phyloP scores from a whole-genome alignment of 2,113 vertebrate species.

The Cryptotis parvus region DNA sequence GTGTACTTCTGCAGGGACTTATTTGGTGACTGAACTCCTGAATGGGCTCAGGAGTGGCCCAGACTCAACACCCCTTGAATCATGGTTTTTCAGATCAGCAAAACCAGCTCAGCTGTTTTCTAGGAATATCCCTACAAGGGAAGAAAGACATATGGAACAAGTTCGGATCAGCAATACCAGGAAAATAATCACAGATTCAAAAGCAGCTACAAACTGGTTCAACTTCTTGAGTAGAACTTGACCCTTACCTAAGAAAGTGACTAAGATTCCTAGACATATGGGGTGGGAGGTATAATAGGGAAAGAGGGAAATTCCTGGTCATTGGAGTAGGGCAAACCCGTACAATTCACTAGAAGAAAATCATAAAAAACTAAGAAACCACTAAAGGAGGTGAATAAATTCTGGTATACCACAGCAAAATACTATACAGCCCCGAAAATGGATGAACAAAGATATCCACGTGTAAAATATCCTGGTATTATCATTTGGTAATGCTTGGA shows the following conservation, averaged over 20 bases:
- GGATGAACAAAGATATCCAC: background rate
- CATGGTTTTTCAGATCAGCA: background rate
- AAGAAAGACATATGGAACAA: background rate
- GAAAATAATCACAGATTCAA: background rate
- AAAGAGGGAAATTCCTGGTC: background rate
- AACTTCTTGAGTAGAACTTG: background rate
- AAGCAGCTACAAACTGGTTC: background rate
- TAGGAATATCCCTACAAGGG: background rate
- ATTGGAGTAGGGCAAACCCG: background rate
- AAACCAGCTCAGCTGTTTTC: background rate
- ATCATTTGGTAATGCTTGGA: background rate
- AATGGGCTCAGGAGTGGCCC: background rate
- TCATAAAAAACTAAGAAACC: background rate
- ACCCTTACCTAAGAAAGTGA: background rate
- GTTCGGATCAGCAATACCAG: background rate
- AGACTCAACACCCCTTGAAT: background rate
- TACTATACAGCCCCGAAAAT: background rate
- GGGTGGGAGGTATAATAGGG: accelerated
- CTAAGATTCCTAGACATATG: background rate
- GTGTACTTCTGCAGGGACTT: background rate
- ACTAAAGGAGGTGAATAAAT: conserved; percentile 12
- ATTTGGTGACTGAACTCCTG: background rate
- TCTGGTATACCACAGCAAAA: background rate
- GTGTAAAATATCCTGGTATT: background rate
- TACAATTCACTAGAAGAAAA: conserved; percentile 44